These are phyloP conservation scores for Drosophila equinoxialis DNA, from an alignment of 1,140 invertebrate species.

Conservation along the genomic window DNA sequence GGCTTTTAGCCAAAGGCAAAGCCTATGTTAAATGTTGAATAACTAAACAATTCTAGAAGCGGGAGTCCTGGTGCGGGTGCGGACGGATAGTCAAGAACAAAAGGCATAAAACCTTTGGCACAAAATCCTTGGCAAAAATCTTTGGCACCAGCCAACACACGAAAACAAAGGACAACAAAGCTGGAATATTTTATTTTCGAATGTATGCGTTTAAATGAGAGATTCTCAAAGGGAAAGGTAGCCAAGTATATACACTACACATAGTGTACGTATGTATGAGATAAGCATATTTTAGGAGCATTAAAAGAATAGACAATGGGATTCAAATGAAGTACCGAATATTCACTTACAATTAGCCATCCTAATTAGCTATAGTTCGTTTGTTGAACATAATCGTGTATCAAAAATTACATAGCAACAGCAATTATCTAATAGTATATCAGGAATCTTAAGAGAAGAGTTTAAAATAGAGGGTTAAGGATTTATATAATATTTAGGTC, in stretches of 20 bases:
- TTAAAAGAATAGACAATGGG: too few relatives aligned
- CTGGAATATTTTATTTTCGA: conserved; percentile 74
- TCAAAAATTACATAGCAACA: too few relatives aligned
- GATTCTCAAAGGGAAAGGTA: conserved; percentile 23
- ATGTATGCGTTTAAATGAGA: conserved; percentile 62
- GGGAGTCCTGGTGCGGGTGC: conserved; percentile 9
- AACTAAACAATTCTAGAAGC: conserved; percentile 54
- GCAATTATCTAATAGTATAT: too few relatives aligned
- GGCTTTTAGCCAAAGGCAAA: conserved; percentile 42
- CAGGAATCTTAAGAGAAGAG: too few relatives aligned
- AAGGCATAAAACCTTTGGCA: conserved; percentile 46
- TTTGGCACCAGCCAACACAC: conserved; percentile 20
- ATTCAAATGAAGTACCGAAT: too few relatives aligned
- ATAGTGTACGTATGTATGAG: too few relatives aligned
- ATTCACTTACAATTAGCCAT: too few relatives aligned
- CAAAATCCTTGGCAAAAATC: conserved; percentile 19
- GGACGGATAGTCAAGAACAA: conserved; percentile 52
- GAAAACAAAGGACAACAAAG: conserved; percentile 41
- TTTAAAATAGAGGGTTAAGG: too few relatives aligned
- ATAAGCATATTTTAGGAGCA: too few relatives aligned
- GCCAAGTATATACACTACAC: conserved; percentile 23
- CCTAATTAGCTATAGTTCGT: too few relatives aligned
- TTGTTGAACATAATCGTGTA: too few relatives aligned
- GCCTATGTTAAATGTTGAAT: conserved; percentile 57
- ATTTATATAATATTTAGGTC: too few relatives aligned